Percentiles rank a stretch among this genome's conserved stretches.
phyloP scores from a whole-genome alignment of 2,113 vertebrate species.

The Leptobrachium leishanense region DNA sequence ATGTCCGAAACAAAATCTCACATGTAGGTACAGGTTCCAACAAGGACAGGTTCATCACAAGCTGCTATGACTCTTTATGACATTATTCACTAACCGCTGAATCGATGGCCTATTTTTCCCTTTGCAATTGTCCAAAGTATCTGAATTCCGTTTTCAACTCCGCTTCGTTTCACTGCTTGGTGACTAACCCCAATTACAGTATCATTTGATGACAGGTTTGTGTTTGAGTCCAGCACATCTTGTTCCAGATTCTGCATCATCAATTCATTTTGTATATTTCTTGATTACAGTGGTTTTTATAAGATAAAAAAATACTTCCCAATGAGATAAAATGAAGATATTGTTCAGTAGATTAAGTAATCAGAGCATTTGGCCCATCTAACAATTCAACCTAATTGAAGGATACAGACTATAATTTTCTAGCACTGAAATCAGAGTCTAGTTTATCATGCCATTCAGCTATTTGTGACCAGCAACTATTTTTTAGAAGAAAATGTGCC shows the following conservation, averaged over 20 bases:
- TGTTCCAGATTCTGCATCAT: constrained; percentile 1
- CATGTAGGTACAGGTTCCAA: too few species aligned
- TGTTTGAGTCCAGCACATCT: background rate
- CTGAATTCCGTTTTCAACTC: too few species aligned
- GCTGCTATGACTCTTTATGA: too few species aligned
- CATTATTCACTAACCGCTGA: too few species aligned
- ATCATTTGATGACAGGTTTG: background rate
- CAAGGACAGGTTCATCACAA: too few species aligned
- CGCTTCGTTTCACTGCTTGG: too few species aligned
- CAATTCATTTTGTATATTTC: background rate
- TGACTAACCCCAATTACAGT: too few species aligned
- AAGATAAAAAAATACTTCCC: background rate
- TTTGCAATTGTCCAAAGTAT: too few species aligned
- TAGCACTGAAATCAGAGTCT: constrained; percentile 22
- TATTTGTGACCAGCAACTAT: too few species aligned
- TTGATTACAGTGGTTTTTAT: constrained; percentile 12
- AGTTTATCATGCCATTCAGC: constrained; percentile 12
- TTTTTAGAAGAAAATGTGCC: too few species aligned
- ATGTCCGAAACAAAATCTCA: too few species aligned
- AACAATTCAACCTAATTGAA: constrained; percentile 36
- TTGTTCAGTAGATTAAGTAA: constrained; percentile 35
- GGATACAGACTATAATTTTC: constrained; percentile 29
- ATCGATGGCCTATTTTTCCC: too few species aligned
- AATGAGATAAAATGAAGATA: constrained; percentile 26
- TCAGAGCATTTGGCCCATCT: constrained; percentile 36